Conservation (phyloP, 2,888 invertebrate genomes). For the Apoda limacodes region DNA sequence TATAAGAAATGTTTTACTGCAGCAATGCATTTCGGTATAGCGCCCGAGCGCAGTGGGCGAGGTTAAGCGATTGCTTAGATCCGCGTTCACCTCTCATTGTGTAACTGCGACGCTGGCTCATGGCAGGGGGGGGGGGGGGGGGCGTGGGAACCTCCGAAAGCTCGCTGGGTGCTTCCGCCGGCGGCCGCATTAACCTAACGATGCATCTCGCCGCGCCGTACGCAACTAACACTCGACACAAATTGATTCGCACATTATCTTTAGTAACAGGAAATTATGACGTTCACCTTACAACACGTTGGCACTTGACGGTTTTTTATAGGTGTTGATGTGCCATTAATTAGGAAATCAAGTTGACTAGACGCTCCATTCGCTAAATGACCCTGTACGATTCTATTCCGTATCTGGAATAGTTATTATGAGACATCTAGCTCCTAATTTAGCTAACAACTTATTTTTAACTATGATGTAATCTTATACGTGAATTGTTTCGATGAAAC, state of each 20-base stretch:
- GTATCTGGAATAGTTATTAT: too few species aligned
- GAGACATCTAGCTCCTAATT: too few species aligned
- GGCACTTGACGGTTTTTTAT: too few species aligned
- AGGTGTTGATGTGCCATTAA: too few species aligned
- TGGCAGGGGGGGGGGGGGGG: slow-evolving; percentile 35
- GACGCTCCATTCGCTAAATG: too few species aligned
- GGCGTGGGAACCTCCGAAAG: slow-evolving; percentile 68
- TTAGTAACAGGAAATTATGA: slow-evolving; percentile 52
- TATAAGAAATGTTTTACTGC: slow-evolving; percentile 1
- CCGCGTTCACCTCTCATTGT: slow-evolving; percentile 70
- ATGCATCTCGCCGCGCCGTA: slow-evolving; percentile 43
- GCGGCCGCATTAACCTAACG: slow-evolving; percentile 54
- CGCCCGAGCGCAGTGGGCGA: slow-evolving; percentile 57
- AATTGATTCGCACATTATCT: slow-evolving; percentile 56
- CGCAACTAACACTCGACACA: slow-evolving; percentile 34
- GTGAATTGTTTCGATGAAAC: too few species aligned
- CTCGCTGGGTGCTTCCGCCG: slow-evolving; percentile 64
- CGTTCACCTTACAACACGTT: slow-evolving; percentile 29
- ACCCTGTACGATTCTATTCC: too few species aligned
- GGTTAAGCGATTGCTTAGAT: slow-evolving; percentile 70
- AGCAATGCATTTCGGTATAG: slow-evolving; percentile 25
- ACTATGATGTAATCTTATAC: too few species aligned
- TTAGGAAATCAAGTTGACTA: too few species aligned
- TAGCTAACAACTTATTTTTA: too few species aligned
- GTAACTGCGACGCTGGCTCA: slow-evolving; percentile 46